Evolutionary conservation across 1,140 invertebrate species (phyloP).

Genomic region (Oedothorax gibbosus): DNA sequence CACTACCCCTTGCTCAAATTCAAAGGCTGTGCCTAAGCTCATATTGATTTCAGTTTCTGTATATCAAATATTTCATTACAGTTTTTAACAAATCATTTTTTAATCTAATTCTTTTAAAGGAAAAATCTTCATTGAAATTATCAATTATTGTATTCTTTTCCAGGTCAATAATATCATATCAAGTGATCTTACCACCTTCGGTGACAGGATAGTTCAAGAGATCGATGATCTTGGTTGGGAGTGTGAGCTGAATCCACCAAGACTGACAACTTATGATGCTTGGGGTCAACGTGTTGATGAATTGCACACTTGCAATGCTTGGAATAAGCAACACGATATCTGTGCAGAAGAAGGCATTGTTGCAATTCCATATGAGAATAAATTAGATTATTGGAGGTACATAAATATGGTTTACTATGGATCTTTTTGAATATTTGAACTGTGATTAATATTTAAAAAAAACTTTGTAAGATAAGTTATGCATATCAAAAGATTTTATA

Average conservation of each 20-base stretch:
- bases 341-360: conserved; percentile 75
- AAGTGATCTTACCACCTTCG: conserved; percentile 71
- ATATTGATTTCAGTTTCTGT: neutral
- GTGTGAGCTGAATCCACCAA: conserved; percentile 72
- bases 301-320: conserved; percentile 71
- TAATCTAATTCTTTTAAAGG: neutral
- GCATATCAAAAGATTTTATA: too few relatives aligned
- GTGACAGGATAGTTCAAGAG: conserved; percentile 70
- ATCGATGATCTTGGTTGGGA: conserved; percentile 71
- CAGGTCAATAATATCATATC: conserved; percentile 64
- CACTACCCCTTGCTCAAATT: neutral
- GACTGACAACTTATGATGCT: conserved; percentile 71
- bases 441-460: too few relatives aligned
- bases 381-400: conserved; percentile 64
- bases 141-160: neutral
- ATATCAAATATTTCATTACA: neutral
- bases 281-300: conserved; percentile 74
- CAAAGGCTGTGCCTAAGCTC: neutral
- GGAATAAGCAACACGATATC: conserved; percentile 73
- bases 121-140: neutral
- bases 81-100: neutral
- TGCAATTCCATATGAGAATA: conserved; percentile 73
- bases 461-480: too few relatives aligned
- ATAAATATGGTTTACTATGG: neutral
- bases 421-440: neutral